phyloP scores from a whole-genome alignment of 2,797 vertebrate genomes.

The Rousettus madagascariensis region DNA sequence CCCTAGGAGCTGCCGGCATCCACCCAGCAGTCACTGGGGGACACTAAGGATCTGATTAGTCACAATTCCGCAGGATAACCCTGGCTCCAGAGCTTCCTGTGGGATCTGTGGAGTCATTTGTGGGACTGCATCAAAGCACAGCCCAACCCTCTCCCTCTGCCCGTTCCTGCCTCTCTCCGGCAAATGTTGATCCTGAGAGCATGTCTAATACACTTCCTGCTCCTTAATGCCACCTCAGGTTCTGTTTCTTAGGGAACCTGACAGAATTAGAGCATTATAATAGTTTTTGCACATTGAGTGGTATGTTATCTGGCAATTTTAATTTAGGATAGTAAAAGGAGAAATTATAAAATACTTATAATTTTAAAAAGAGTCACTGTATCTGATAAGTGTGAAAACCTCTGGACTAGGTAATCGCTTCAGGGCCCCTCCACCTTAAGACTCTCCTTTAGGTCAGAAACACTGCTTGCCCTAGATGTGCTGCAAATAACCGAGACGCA shows the following conservation, averaged over 20 bases:
- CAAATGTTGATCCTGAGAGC: background rate
- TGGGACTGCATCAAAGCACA: background rate
- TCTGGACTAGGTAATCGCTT: background rate
- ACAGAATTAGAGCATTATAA: background rate
- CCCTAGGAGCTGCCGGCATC: too few species aligned
- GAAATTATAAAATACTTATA: background rate
- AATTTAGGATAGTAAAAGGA: background rate
- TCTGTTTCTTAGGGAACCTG: background rate
- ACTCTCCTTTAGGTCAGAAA: background rate
- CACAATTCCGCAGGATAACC: background rate
- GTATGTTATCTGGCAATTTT: background rate
- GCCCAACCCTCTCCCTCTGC: background rate
- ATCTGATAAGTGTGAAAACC: background rate
- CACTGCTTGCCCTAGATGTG: background rate
- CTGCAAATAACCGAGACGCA: background rate
- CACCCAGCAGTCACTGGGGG: background rate
- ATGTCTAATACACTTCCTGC: background rate
- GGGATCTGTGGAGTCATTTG: background rate
- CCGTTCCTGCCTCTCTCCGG: background rate
- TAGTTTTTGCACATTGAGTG: background rate
- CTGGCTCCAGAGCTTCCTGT: background rate
- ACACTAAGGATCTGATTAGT: background rate
- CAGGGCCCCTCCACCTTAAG: background rate
- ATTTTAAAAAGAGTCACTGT: background rate
- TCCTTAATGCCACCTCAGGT: background rate